These are phyloP conservation scores for Aselliscus stoliczkanus DNA, from an alignment of 2,797 vertebrate species.

Conservation along the genomic window DNA sequence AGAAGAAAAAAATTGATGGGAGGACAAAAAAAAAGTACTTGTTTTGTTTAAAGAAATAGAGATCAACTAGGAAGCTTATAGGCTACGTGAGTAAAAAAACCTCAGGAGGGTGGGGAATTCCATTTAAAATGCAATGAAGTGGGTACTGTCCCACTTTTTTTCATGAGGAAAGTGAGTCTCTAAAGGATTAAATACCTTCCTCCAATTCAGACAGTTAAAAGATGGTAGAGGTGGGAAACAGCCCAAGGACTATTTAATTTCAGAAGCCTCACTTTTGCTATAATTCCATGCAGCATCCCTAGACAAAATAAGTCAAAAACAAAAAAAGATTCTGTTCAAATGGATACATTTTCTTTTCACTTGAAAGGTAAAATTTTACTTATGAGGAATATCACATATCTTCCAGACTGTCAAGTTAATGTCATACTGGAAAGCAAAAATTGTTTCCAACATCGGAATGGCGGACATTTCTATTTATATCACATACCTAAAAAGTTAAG, in stretches of 20 bases:
- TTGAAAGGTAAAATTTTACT: background rate
- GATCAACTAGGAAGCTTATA: background rate
- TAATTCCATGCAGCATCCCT: background rate
- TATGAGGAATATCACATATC: background rate
- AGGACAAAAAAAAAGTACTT: background rate
- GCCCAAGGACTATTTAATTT: background rate
- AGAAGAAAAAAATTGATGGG: background rate
- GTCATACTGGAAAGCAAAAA: background rate
- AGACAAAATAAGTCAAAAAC: background rate
- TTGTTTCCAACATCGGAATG: background rate
- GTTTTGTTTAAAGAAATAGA: background rate
- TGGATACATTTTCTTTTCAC: background rate
- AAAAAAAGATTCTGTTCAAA: background rate
- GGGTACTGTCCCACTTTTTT: background rate
- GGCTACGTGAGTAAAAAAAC: background rate
- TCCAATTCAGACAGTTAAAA: background rate
- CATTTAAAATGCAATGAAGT: background rate
- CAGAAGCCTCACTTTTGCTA: background rate
- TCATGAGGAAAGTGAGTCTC: background rate
- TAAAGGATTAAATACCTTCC: background rate
- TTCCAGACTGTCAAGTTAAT: background rate
- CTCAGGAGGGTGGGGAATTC: background rate
- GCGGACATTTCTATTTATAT: background rate
- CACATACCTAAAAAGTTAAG: background rate
- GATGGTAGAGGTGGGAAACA: background rate